Evolutionary conservation across 2,888 invertebrate genomes (phyloP), one percentile per base, ranked within the genome.

Genomic region (Tromatobia lineatoria): DNA sequence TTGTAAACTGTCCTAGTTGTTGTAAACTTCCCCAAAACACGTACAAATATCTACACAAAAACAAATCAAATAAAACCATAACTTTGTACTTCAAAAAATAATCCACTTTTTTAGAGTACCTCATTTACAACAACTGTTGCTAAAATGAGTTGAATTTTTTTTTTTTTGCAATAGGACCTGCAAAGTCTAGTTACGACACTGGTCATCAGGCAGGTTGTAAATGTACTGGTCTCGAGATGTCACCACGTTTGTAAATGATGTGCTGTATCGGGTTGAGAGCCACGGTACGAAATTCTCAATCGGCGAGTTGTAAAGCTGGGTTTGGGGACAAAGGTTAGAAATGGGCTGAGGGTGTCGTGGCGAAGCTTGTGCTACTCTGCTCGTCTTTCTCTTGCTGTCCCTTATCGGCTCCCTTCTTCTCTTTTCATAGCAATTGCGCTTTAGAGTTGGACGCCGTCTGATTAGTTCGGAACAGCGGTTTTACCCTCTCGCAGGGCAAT

Each of bases 401-500:
- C 75, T 29, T 52, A 11, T 18, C 50, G 18, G 20, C 38, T 64
- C 42, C 52, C 61, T 45, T n/a, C 47, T 25, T 66, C 50, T 75
- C 52, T 64, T 50, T 75, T 20, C 23, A 38, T 52, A 38, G 75
- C 50, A 52, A 74, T 74, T 64, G 50, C 20, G 34, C 34, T 42
- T 25, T 47, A 47, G 61, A 75, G 80, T 80, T 83, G 80, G 83
- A 80, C 80, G 64, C 74, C 80, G 80, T 75, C 83, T 80, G 83
- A 80, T 83, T 83, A 83, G 83, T 83, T 80, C 61, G 70, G 70
- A 70, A 80, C 83, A 75, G 75, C 66, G 83, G 79, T 83, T 83
- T 70, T 64, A 47, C 75, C 70, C 75, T 54, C 64, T 52, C 52
- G 42, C 50, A 23, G 42, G 75, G 54, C 74, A 80, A 70, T 80